A percentile compares a stretch with the other conserved stretches of the same genome.
These are phyloP conservation scores for Trididemnum clinides DNA, from an alignment of 23 tunicate genomes.

Conservation along the genomic window DNA sequence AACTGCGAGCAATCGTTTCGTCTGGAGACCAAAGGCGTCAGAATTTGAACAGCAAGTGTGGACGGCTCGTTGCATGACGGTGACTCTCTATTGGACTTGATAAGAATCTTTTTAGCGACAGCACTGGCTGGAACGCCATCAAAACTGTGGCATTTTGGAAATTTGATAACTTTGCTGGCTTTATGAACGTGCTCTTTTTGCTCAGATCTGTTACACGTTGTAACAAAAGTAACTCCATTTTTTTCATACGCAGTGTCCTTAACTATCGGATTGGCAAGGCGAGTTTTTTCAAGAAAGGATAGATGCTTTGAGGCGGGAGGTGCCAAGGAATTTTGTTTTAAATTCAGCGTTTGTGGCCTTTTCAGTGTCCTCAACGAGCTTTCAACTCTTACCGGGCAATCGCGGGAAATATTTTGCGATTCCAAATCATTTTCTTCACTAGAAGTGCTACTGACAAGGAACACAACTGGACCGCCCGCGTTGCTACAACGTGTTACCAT, in stretches of 20 bases:
- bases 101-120: constrained; percentile 22
- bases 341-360: neutral
- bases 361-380: neutral
- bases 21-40: neutral
- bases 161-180: neutral
- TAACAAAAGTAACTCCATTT: neutral
- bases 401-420: neutral
- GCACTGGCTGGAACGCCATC: neutral
- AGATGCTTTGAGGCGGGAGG: neutral
- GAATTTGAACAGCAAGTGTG: neutral
- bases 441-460: too few species aligned
- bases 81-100: constrained; percentile 52
- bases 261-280: too few species aligned
- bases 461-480: neutral
- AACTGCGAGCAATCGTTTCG: neutral
- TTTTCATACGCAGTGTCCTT: too few species aligned
- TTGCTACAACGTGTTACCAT: neutral
- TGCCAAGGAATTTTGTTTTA: neutral
- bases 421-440: neutral
- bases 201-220: neutral
- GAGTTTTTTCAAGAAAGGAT: neutral
- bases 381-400: neutral
- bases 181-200: neutral
- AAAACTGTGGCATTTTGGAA: neutral
- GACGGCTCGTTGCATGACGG: neutral